phyloP scores from a whole-genome alignment of 64 coral and sea anemone genomes.

The Stichodactyla helianthus region DNA sequence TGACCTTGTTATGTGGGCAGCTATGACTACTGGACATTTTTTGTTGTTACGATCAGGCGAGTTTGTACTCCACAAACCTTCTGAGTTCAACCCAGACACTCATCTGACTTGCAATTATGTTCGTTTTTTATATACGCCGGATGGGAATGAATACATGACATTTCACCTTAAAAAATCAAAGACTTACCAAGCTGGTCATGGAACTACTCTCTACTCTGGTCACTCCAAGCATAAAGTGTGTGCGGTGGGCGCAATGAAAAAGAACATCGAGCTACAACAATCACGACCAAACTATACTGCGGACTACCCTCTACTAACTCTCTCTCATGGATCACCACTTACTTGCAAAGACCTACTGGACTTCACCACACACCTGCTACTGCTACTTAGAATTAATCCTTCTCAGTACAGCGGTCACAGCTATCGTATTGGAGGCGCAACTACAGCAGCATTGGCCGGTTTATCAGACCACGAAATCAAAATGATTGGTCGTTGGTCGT shows the following conservation, averaged over 20 bases:
- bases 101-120: background rate
- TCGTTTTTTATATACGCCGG: background rate
- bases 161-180: conserved; percentile 10
- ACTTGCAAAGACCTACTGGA: background rate
- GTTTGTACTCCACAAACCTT: background rate
- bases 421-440: background rate
- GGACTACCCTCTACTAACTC: too few relatives aligned
- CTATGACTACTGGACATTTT: conserved; percentile 17
- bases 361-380: background rate
- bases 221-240: conserved; percentile 8
- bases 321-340: background rate
- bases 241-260: background rate
- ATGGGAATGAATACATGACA: background rate
- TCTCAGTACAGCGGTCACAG: background rate
- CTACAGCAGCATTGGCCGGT: background rate
- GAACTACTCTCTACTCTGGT: background rate
- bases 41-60: conserved; percentile 6
- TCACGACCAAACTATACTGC: background rate
- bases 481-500: background rate
- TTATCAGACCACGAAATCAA: background rate
- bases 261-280: background rate
- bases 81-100: background rate
- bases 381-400: background rate
- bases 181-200: background rate
- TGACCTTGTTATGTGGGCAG: background rate